A percentile compares a stretch with the other conserved stretches of the same genome.
Evolutionary conservation across 2,888 invertebrate genomes (phyloP).

Genomic region (Epiblema foenella): DNA sequence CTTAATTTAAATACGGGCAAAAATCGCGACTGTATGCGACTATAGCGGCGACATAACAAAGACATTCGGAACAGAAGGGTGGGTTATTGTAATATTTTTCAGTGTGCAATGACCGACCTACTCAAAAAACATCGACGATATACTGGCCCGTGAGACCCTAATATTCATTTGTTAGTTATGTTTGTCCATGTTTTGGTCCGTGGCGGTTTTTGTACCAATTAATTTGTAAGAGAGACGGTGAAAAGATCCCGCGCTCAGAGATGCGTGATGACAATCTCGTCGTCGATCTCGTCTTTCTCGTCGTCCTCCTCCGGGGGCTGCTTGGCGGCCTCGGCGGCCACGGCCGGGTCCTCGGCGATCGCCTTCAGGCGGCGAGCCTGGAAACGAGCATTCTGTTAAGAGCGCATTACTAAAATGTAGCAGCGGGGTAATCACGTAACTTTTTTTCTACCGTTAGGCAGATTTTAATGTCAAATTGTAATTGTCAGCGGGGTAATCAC

Average conservation of each 20-base stretch:
- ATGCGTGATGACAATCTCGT: slow-evolving; percentile 94
- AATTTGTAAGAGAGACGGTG: neutral
- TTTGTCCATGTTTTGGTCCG: slow-evolving; percentile 14
- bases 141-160: neutral
- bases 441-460: no score
- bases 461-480: no score
- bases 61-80: no score
- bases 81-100: neutral
- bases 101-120: neutral
- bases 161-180: neutral
- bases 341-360: slow-evolving; percentile 87
- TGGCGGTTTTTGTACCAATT: slow-evolving; percentile 16
- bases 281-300: slow-evolving; percentile 94
- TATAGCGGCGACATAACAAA: neutral
- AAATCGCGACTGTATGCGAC: neutral
- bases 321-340: slow-evolving; percentile 87
- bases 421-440: no score
- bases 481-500: no score
- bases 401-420: no score
- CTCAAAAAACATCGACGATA: neutral
- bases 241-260: slow-evolving; percentile 78
- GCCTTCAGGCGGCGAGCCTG: slow-evolving; percentile 89
- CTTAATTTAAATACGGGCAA: neutral
- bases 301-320: slow-evolving; percentile 92
- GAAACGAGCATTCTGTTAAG: slow-evolving; percentile 45